These are phyloP conservation scores for Illadopsis cleaveri DNA, from an alignment of 2,113 vertebrate genomes.

Conservation along the genomic window DNA sequence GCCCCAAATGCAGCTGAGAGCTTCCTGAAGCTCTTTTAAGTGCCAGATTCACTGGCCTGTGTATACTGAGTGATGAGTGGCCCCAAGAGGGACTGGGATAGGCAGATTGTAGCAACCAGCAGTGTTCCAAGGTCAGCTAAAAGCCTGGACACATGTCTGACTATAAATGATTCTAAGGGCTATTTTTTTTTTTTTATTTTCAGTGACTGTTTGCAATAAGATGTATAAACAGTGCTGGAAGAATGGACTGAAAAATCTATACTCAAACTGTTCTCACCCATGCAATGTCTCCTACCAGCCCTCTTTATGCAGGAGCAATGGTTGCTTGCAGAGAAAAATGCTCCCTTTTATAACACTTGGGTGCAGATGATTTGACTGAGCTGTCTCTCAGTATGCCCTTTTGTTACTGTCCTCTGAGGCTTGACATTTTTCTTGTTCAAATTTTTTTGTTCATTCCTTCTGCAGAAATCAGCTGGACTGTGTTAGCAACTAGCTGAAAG, in stretches of 20 bases:
- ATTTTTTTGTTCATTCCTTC: background rate
- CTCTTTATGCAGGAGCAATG: background rate
- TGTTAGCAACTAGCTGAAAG: background rate
- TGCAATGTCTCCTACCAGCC: background rate
- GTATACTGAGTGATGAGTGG: background rate
- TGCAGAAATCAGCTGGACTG: background rate
- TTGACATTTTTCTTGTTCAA: background rate
- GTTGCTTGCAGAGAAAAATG: background rate
- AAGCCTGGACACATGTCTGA: accelerated
- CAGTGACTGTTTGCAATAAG: background rate
- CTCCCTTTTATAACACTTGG: background rate
- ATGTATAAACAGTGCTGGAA: background rate
- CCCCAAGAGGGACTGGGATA: background rate
- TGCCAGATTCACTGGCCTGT: background rate
- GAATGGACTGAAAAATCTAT: background rate
- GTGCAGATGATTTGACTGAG: background rate
- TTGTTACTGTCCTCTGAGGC: background rate
- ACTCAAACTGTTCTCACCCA: background rate
- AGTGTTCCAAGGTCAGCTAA: background rate
- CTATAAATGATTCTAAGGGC: background rate
- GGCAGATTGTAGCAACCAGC: background rate
- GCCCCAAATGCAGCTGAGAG: background rate
- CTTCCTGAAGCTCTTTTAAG: background rate
- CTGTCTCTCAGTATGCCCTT: background rate
- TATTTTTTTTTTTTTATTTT: background rate